Conservation (phyloP, 2,888 invertebrate species). For the Taenaris catops region DNA sequence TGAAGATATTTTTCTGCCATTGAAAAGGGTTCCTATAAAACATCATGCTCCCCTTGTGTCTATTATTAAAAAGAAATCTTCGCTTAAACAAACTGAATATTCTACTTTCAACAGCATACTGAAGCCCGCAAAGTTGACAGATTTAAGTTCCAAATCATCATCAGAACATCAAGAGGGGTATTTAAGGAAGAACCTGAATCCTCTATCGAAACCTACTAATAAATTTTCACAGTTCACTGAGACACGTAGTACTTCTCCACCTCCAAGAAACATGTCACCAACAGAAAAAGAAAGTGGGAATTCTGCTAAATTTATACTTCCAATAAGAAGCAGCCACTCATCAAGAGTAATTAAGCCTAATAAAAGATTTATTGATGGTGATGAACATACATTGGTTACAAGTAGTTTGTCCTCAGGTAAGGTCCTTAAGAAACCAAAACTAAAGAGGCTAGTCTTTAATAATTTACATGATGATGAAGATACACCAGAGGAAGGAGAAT, state of each 20-base stretch:
- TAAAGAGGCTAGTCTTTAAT: constrained; percentile 68
- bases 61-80: constrained; percentile 82
- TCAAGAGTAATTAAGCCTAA: constrained; percentile 94
- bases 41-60: constrained; percentile 81
- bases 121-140: constrained; percentile 81
- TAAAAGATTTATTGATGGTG: constrained; percentile 88
- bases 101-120: constrained; percentile 80
- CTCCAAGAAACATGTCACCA: constrained; percentile 60
- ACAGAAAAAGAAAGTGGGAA: constrained; percentile 51
- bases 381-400: constrained; percentile 59
- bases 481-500: constrained; percentile 46
- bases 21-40: constrained; percentile 79
- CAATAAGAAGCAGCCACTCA: constrained; percentile 90
- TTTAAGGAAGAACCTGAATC: constrained; percentile 66
- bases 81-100: constrained; percentile 76
- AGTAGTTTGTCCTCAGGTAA: constrained; percentile 51
- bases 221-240: constrained; percentile 70
- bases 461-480: constrained; percentile 56
- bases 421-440: constrained; percentile 70
- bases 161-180: constrained; percentile 70
- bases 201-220: constrained; percentile 65
- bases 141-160: constrained; percentile 80
- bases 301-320: constrained; percentile 85
- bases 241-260: constrained; percentile 66
- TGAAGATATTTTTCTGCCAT: constrained; percentile 78